Conservation (phyloP, 1,140 invertebrate genomes). For the Homalodisca vitripennis region DNA sequence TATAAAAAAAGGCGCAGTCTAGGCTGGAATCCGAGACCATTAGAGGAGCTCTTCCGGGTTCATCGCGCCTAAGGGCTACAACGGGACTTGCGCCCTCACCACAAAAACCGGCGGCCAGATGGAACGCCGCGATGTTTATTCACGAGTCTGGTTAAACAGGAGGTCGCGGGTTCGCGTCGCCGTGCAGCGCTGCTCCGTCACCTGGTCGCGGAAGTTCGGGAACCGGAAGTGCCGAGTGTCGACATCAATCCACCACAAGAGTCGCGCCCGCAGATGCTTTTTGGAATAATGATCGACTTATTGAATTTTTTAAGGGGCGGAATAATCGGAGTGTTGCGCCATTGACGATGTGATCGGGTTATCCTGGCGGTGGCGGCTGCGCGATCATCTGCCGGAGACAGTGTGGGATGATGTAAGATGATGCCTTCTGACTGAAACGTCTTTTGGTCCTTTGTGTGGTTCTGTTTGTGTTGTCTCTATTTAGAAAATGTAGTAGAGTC, state of each 20-base stretch:
- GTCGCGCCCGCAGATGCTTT: not conserved
- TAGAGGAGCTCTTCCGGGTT: constrained; percentile 24
- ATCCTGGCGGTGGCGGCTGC: not conserved
- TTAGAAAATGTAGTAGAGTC: too few species aligned
- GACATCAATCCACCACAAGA: too few species aligned
- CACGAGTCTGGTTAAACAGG: constrained; percentile 1
- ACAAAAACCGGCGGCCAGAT: constrained; percentile 12
- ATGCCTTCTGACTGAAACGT: too few species aligned
- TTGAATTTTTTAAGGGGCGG: constrained; percentile 6
- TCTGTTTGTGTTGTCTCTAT: too few species aligned
- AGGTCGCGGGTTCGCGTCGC: not conserved
- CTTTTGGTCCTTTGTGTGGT: too few species aligned
- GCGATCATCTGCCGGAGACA: too few species aligned
- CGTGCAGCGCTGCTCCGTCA: too few species aligned
- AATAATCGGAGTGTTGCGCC: not conserved
- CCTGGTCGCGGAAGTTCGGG: constrained; percentile 7
- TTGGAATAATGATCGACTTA: not conserved
- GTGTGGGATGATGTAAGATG: too few species aligned
- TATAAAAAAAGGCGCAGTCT: constrained; percentile 23
- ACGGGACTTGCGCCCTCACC: constrained; percentile 20
- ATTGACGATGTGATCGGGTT: not conserved
- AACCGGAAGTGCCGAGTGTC: not conserved
- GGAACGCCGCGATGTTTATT: constrained; percentile 7
- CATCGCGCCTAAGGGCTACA: constrained; percentile 23
- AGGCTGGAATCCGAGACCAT: constrained; percentile 25